A percentile compares a stretch with the other conserved stretches of the same genome.
Evolutionary conservation across 1,140 invertebrate species (phyloP).

Genomic region (Drosophila tsacasi): DNA sequence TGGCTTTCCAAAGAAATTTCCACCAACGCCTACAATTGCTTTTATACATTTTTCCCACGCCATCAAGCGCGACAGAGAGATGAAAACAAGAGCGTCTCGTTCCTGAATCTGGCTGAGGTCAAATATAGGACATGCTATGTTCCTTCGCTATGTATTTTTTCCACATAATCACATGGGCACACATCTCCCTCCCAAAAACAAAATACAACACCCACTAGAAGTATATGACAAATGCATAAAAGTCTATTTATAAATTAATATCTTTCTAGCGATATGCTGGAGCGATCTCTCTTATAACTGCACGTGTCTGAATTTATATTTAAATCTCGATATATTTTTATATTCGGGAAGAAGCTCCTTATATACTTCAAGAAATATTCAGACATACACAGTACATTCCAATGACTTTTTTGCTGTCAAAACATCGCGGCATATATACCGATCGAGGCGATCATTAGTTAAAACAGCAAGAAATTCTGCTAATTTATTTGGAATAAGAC

Average conservation of each 20-base stretch:
- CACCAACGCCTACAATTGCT: slow-evolving; percentile 77
- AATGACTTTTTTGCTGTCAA: slow-evolving; percentile 26
- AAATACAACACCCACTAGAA: neutral
- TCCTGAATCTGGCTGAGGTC: slow-evolving; percentile 75
- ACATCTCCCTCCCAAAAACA: slow-evolving; percentile 3
- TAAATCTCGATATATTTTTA: slow-evolving; percentile 39
- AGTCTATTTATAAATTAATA: slow-evolving; percentile 42
- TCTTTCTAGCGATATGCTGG: slow-evolving; percentile 37
- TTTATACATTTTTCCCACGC: slow-evolving; percentile 75
- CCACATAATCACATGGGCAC: slow-evolving; percentile 20
- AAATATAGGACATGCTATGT: slow-evolving; percentile 74
- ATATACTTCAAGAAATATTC: slow-evolving; percentile 32
- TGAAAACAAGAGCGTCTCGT: slow-evolving; percentile 40
- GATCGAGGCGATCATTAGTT: slow-evolving; percentile 27
- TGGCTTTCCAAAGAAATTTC: slow-evolving; percentile 72
- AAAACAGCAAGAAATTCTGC: slow-evolving; percentile 15
- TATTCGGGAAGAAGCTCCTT: slow-evolving; percentile 32
- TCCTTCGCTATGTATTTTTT: slow-evolving; percentile 11
- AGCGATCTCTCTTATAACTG: slow-evolving; percentile 27
- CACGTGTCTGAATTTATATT: slow-evolving; percentile 60
- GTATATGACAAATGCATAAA: slow-evolving; percentile 41
- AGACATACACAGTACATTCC: slow-evolving; percentile 17
- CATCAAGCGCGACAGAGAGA: slow-evolving; percentile 34
- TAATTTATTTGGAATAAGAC: slow-evolving; percentile 12
- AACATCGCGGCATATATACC: slow-evolving; percentile 16